Base-by-base conservation (phyloP, 2,113 vertebrate genomes). In the Tautogolabrus adspersus region DNA sequence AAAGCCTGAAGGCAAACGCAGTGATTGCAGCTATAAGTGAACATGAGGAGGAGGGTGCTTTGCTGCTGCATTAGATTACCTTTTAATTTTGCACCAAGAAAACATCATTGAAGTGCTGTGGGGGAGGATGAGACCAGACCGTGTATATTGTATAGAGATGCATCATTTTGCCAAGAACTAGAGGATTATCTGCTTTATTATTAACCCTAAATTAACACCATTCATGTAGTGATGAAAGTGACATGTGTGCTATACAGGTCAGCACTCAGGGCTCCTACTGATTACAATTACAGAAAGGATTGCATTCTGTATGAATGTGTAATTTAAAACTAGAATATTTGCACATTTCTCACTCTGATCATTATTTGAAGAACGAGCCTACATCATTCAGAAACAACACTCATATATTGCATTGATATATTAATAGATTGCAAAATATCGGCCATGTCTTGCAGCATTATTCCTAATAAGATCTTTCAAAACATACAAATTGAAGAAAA, bases 21-120 rank as follows among this genome's bases (percentile, higher is more conserved):
- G 34, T 65, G 73, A 79, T 67, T 83, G 86, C 51, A 77, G 87
- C 63, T 74, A 74, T 82, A 79, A 78, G 73, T 81, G 79, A 22
- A 54, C 57, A 66, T 65, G 83, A 86, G 62, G 80, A 72, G 81
- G 82, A 68, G 79, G 66, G 21, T 55, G 68, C 79, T 88, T 72
- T 85, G 58, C 84, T 72, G 58, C 78, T 62, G 67, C 71, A 60
- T 87, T 73, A 72, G 55, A 63, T 86, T 88, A 73, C 61, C 51
- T 79, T 77, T 65, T 83, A 59, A 82, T 87, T 86, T 73, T 66
- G 63, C 60, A 77, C 57, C 64, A 63, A 73, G 72, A 56, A 61
- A 84, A 73, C 64, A 66, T 75, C 21, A 67, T 4, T 60, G 66
- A 83, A 59, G 80, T 74, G 71, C 63, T 85, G 60, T 74, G 72